Evolutionary conservation across 2,797 vertebrate genomes (phyloP).

Genomic region (Anguilla anguilla): DNA sequence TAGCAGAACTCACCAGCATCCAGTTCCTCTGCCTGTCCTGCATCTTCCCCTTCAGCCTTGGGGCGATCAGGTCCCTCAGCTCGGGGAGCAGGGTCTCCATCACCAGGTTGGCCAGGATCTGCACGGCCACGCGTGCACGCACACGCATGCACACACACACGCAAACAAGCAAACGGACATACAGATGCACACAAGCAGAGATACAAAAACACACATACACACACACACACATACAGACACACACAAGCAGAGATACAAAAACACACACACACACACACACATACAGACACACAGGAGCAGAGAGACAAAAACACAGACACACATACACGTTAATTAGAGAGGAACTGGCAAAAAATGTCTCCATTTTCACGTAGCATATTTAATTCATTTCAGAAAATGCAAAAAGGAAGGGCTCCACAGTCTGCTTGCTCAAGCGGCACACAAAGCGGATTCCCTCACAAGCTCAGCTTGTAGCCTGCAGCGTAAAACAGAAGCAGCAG

Average conservation of each 20-base stretch:
- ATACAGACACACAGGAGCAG: not conserved
- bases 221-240: not conserved
- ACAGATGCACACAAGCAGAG: not conserved
- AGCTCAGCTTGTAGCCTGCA: not conserved
- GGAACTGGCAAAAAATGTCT: not conserved
- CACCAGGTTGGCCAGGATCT: constrained; percentile 93
- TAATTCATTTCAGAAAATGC: not conserved
- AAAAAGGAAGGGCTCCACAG: not conserved
- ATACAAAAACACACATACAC: not conserved
- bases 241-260: too few species aligned
- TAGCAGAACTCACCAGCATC: constrained; percentile 79
- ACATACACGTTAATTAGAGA: not conserved
- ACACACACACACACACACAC: too few species aligned
- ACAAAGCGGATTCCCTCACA: not conserved
- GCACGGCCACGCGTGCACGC: not conserved
- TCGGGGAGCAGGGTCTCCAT: constrained; percentile 89
- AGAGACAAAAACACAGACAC: too few species aligned
- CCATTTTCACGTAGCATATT: not conserved
- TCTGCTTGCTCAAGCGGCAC: not conserved
- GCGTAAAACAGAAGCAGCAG: not conserved
- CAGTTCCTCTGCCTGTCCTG: constrained; percentile 86
- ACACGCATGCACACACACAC: not conserved
- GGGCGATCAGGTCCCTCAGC: constrained; percentile 80
- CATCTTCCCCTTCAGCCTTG: constrained; percentile 86
- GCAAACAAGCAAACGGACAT: not conserved